Base-by-base conservation (phyloP, 2,888 invertebrate genomes). In the Calephelis perditalis region DNA sequence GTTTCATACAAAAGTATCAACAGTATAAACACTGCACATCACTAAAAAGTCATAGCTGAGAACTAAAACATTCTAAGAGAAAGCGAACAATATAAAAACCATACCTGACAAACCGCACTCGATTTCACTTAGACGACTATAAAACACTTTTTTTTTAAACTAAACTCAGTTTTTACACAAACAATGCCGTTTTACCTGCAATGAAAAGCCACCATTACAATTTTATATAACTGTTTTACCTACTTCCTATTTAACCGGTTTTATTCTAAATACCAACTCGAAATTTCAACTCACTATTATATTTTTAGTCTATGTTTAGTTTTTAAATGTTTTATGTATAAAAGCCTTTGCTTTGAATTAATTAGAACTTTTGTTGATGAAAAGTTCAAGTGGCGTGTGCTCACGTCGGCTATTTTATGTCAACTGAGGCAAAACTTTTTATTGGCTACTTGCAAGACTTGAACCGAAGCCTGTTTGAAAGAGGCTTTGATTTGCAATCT, bases 171-270 rank as follows among this genome's bases (percentile, higher is more conserved):
- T 72, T 73, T 70, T 71, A 71, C 82, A 78, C 78, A 76, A 78
- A 81, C 72, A 74, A 74, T 71, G 67, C 62, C 65, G 70, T 71
- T 67, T 40, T 73, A 75, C 75, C 76, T 77, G 82, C 75, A 71
- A 82, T 78, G 81, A 82, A 80, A 81, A 75, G 69, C 71, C 70
- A 75, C 67, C 74, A 71, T 70, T 72, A 72, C 69, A 64, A 67
- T 72, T 84, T 85, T 84, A 86, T 84, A 76, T 85, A 84, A 86
- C 85, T 79, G 80, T 52, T 81, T 40, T 70, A 64, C 69, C 70
- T 72, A 78, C 81, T 83, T 82, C 81, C 81, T 79, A 76, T 63
- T 64, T 47, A 74, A 82, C 84, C 75, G 77, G 79, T 80, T 79
- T 54, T 57, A 60, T 59, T 35, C 9, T 52, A 35, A 35, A 35